Evolutionary conservation across 2,113 vertebrate species (phyloP), one percentile per base, ranked within the genome.

Genomic region (Lampris megalopsis): DNA sequence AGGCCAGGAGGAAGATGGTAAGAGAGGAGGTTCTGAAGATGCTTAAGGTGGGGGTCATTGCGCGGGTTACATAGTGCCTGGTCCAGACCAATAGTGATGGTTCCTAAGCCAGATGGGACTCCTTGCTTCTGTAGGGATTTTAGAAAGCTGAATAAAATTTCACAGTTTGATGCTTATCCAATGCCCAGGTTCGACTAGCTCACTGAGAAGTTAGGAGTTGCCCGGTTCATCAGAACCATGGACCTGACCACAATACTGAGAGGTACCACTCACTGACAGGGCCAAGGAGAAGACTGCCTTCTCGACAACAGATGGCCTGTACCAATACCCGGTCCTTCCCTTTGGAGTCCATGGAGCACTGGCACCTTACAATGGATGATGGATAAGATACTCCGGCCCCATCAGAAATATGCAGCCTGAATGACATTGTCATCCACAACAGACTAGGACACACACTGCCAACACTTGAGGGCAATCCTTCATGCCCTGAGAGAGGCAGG

Each of bases 71-170:
- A 35, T 42, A 74, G 61, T 6, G 9, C 68, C 56, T 48, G 54
- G 42, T 57, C 68, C 56, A 70, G 68, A 35, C 43, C 63, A 1
- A 60, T 45, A 9, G 60, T 63, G 0, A 35, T 77, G 6, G 57
- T 68, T 0, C 57, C 47, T 0, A 77, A 77, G 13, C 58, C 65
- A 0, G 53, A 71, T 42, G 67, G 52, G 1, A 38, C 10, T 5
- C 42, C 5, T 1, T 10, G 68, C 6, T 72, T 79, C 45, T 71
- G 68, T 11, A 69, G 40, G 13, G 54, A 79, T 9, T 78, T 53
- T 8, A 35, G 62, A 9, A 58, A 72, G 13, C 9, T 65, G 1
- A 66, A 78, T 43, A 13, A 49, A 13, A 10, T 71, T 1, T 71
- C 54, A 0, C 2, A 6, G 5, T 68, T 53, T 24, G 59, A 72